Conservation (phyloP, 2,797 vertebrate genomes). For the Amphiprion clarkii region DNA sequence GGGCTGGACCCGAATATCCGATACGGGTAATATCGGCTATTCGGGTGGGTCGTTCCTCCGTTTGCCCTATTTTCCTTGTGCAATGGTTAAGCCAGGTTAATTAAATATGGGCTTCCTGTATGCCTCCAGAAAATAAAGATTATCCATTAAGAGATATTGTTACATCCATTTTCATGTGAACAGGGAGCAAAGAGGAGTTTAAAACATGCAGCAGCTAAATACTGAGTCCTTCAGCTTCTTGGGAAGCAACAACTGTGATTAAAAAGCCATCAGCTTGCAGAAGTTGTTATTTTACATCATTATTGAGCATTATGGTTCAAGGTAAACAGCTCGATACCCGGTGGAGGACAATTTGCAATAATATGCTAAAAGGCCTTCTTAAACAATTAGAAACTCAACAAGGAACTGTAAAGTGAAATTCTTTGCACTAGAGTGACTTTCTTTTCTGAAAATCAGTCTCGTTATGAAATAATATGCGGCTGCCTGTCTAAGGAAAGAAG, state of each 20-base stretch:
- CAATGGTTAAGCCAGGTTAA: slow-evolving; percentile 4
- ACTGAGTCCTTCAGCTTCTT: slow-evolving; percentile 4
- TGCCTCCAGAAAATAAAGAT: slow-evolving; percentile 24
- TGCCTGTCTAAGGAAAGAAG: too few relatives aligned
- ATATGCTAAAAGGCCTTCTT: neutral
- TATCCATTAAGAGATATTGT: slow-evolving; percentile 13
- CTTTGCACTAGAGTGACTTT: neutral
- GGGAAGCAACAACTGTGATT: slow-evolving; percentile 15
- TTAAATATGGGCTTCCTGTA: slow-evolving; percentile 7
- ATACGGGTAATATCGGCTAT: too few relatives aligned
- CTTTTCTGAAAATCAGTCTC: neutral
- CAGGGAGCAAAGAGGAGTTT: slow-evolving; percentile 14
- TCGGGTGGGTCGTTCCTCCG: too few relatives aligned
- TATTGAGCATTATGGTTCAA: neutral
- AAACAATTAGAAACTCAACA: slow-evolving; percentile 1
- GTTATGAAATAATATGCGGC: too few relatives aligned
- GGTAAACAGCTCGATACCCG: slow-evolving; percentile 1
- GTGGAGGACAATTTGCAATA: neutral
- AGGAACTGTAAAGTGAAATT: slow-evolving; percentile 1
- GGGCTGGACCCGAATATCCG: too few relatives aligned
- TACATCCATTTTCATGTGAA: slow-evolving; percentile 13
- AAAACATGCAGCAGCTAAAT: neutral
- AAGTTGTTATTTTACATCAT: neutral
- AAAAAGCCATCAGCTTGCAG: slow-evolving; percentile 25
- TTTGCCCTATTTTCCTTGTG: neutral